Evolutionary conservation across 2,113 vertebrate genomes (phyloP), one percentile per base, ranked within the genome.

Genomic region (Progne subis): DNA sequence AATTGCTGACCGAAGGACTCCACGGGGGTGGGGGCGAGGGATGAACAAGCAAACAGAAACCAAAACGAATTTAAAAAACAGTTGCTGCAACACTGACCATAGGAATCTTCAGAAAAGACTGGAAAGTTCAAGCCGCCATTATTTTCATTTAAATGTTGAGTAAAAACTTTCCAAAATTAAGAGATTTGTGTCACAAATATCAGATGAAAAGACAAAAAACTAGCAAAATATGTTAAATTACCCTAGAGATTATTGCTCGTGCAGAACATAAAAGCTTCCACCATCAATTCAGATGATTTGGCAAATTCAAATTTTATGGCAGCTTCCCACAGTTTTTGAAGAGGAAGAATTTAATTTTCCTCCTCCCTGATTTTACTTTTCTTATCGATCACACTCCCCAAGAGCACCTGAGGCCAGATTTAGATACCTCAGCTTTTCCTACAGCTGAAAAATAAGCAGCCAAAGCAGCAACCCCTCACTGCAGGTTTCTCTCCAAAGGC

Each of bases 1-100:
- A 85, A 82, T 4, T 72, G 82, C 85, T 95, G 79, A 95, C 88
- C 56, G 70, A 85, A 87, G 68, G 84, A 75, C 79, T 83, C 69
- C 57, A 68, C 39, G 14, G 26, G 79, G 59, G 59, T 49, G 10
- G 32, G 43, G 50, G 70, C 56, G 85, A 79, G 75, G 74, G 82
- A 93, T 31, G 46, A 88, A 68, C 74, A 82, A 70, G 86, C 26
- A 76, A 72, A 37, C 12, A 21, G 44, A 90, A 92, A 86, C 10
- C 39, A 74, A 79, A 86, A n/a, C 25, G 11, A 82, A 70, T 50
- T 39, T 19, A 69, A 79, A 72, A 72, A 56, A 1, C 18, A 41
- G 39, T 50, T 69, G 16, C 20, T 59, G 28, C 37, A 47, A 60
- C 29, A 59, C 3, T 20, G 31, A 91, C 61, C 4, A 5, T 7